Base-by-base conservation (phyloP, 2,797 vertebrate genomes). In the Tadarida brasiliensis region DNA sequence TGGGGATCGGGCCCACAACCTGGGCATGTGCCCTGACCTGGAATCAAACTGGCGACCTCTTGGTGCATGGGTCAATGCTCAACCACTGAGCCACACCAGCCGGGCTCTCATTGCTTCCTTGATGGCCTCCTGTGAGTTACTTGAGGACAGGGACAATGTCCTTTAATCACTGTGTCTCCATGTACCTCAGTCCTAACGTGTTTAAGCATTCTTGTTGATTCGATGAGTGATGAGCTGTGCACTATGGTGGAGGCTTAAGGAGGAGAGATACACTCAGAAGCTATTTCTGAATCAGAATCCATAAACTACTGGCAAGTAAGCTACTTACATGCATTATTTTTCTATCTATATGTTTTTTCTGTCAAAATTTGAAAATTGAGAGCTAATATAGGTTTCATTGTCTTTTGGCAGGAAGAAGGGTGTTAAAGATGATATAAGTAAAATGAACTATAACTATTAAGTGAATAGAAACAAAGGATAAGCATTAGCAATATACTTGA, bases 361-460 rank as follows among this genome's bases (percentile, higher is more conserved):
- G 80, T 57, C 22, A 91, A 70, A 67, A 65, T 70, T 83, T 92
- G 35, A 81, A 92, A 92, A n/a, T 65, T 63, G 14, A 71, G 28
- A 80, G 1, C 8, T 81, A 56, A 56, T 82, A 20, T 24, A 70
- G 26, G 80, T 54, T 95, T 83, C n/a, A 57, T 26, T 67, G 4
- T 71, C 19, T 92, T 94, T 80, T 61, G 51, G 3, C 1, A 44
- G 33, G 57, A 11, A n/a, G 28, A 74, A 19, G 10, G 3, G 24
- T 10, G 8, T 9, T 57, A 81, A 80, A 78, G 47, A 78, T 74
- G 59, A 84, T 67, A 6, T 24, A 95, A 84, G 24, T 78, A 19
- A 65, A 85, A 78, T 39, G 6, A 87, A 74, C 26, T 30, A 15
- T 90, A 95, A 56, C 26, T 83, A 71, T 81, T 94, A 95, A 83